Conservation (phyloP, 2,797 vertebrate species). For the Melanotaenia nigrans region DNA sequence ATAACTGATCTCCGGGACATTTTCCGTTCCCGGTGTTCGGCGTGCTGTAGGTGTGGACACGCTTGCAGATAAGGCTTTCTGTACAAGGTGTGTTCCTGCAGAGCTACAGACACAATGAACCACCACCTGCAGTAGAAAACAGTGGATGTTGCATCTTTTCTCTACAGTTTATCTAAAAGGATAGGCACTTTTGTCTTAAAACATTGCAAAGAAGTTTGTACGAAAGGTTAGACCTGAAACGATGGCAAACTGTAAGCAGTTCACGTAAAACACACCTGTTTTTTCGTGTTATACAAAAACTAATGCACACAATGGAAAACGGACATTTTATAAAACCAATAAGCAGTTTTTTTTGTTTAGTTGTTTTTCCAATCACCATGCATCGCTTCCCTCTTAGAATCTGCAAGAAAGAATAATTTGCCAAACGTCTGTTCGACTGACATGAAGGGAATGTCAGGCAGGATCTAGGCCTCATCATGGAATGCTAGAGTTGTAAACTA, state of each 20-base stretch:
- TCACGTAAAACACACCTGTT: constrained; percentile 72
- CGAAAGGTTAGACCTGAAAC: constrained; percentile 86
- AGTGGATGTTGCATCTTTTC: constrained; percentile 81
- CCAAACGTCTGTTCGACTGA: constrained; percentile 29
- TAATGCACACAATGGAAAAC: constrained; percentile 84
- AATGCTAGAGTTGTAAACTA: constrained; percentile 65
- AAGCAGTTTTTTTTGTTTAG: neutral
- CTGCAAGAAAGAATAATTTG: constrained; percentile 36
- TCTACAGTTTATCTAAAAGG: constrained; percentile 88
- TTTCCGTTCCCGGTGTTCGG: constrained; percentile 35
- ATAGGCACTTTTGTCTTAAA: constrained; percentile 95
- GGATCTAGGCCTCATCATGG: constrained; percentile 62
- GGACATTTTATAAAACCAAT: constrained; percentile 76
- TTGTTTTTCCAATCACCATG: constrained; percentile 43
- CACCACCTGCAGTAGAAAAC: constrained; percentile 75
- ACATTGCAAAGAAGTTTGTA: constrained; percentile 86
- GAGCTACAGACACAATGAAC: constrained; percentile 66
- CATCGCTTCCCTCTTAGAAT: constrained; percentile 49
- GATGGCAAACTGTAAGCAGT: constrained; percentile 80
- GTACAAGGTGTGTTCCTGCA: constrained; percentile 71
- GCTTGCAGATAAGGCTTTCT: constrained; percentile 73
- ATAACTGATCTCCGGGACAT: constrained; percentile 44
- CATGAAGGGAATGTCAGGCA: constrained; percentile 67
- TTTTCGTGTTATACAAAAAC: constrained; percentile 78
- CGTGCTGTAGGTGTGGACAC: constrained; percentile 46